Conservation (phyloP, 2,888 invertebrate species). For the Hypercompe scribonia region DNA sequence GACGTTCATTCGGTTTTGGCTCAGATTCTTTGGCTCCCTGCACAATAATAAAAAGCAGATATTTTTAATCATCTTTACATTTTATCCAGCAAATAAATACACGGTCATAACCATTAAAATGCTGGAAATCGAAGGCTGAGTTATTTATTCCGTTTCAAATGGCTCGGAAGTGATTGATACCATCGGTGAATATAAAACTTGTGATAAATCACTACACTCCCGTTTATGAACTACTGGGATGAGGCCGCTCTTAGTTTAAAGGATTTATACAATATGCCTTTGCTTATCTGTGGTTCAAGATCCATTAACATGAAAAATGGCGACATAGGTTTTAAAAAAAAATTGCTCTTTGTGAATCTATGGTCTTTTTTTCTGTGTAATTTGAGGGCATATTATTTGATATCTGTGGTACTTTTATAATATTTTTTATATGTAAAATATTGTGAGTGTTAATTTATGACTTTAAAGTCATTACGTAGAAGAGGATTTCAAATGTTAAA, state of each 20-base stretch:
- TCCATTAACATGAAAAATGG: neutral
- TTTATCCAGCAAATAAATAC: conserved; percentile 38
- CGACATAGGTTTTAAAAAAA: neutral
- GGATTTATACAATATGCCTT: neutral
- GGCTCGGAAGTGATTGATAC: conserved; percentile 62
- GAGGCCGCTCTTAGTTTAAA: conserved; percentile 1
- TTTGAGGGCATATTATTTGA: neutral
- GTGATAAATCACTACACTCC: conserved; percentile 46
- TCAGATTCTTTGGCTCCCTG: too few species aligned
- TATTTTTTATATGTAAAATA: too few species aligned
- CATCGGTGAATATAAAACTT: conserved; percentile 34
- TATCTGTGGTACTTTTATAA: neutral
- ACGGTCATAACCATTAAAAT: conserved; percentile 49
- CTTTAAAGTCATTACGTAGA: too few species aligned
- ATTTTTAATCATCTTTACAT: conserved; percentile 8
- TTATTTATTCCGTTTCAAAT: conserved; percentile 59
- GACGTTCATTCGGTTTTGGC: neutral
- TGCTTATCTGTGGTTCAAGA: neutral
- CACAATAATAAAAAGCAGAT: neutral
- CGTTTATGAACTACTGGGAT: conserved; percentile 6
- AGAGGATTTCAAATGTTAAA: too few species aligned
- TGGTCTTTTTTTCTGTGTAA: neutral
- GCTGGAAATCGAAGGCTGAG: conserved; percentile 46
- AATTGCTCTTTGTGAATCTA: neutral
- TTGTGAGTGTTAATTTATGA: too few species aligned